Evolutionary conservation across 1,140 invertebrate genomes (phyloP).

Genomic region (Diachasma alloeum): DNA sequence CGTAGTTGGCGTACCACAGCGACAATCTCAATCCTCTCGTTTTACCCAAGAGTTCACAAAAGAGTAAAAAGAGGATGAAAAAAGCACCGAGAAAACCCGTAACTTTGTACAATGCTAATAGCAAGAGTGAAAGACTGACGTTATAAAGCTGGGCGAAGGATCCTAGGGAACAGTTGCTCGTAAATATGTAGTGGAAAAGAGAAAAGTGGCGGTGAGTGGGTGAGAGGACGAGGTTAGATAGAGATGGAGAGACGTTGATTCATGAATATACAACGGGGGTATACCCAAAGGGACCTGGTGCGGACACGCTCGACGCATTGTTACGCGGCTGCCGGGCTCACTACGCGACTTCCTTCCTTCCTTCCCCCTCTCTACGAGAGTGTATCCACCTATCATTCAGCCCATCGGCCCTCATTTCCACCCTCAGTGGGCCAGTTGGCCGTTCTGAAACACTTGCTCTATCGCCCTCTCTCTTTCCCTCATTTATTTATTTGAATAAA

Average conservation of each 20-base stretch:
- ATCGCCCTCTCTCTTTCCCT: background rate
- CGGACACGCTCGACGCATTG: constrained; percentile 26
- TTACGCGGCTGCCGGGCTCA: no score
- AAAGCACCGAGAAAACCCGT: background rate
- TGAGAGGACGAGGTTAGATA: background rate
- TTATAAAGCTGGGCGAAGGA: constrained; percentile 28
- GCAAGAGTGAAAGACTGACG: background rate
- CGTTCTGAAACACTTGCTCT: constrained; percentile 2
- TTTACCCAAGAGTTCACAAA: background rate
- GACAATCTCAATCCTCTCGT: constrained; percentile 17
- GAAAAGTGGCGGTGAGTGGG: background rate
- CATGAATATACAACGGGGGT: constrained; percentile 27
- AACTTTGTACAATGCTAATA: constrained; percentile 29
- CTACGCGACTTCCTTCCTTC: constrained; percentile 22
- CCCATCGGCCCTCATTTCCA: constrained; percentile 18
- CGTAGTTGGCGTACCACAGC: constrained; percentile 5
- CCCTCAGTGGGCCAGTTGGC: constrained; percentile 28
- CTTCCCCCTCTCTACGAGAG: background rate
- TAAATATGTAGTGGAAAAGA: constrained; percentile 23
- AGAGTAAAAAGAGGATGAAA: background rate
- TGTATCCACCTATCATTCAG: constrained; percentile 13
- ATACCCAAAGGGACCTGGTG: background rate
- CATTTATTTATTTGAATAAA: background rate
- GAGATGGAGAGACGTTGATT: background rate
- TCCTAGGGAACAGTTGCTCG: constrained; percentile 18